Evolutionary conservation across 2,888 invertebrate genomes (phyloP).

Genomic region (Leptarthrus brevirostris): DNA sequence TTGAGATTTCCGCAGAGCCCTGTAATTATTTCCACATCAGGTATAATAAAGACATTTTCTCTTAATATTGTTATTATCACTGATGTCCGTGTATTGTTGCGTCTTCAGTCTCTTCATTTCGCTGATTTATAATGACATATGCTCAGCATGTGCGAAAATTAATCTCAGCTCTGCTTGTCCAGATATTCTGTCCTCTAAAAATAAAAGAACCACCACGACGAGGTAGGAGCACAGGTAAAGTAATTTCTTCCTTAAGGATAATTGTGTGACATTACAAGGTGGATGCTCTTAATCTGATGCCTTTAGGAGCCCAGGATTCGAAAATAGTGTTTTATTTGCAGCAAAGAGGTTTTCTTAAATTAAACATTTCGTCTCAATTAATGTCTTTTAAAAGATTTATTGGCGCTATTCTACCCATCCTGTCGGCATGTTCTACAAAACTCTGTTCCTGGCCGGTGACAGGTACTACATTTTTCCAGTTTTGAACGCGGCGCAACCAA

Average conservation of each 20-base stretch:
- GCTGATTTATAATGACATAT: constrained; percentile 52
- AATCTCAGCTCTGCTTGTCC: constrained; percentile 43
- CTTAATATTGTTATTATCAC: constrained; percentile 67
- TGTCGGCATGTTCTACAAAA: constrained; percentile 45
- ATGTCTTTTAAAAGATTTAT: constrained; percentile 53
- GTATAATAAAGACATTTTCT: constrained; percentile 66
- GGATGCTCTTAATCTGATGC: constrained; percentile 17
- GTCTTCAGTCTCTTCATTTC: constrained; percentile 43
- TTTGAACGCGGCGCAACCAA: neutral
- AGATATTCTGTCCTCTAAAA: neutral
- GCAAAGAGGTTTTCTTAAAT: constrained; percentile 45
- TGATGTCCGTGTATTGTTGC: constrained; percentile 3
- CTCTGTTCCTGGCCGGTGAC: constrained; percentile 33
- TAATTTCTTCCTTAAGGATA: constrained; percentile 18
- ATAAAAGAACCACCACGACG: constrained; percentile 1
- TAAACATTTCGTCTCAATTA: constrained; percentile 54
- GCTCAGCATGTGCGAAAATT: constrained; percentile 53
- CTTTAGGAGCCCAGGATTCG: constrained; percentile 1
- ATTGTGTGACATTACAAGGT: constrained; percentile 23
- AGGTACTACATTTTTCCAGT: constrained; percentile 25
- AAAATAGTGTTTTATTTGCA: neutral
- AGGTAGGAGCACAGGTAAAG: neutral
- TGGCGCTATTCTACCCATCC: constrained; percentile 43
- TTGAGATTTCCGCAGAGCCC: constrained; percentile 11
- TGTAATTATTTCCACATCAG: constrained; percentile 54